Conservation (phyloP, 1,140 invertebrate species). For the Ceratitis capitata region DNA sequence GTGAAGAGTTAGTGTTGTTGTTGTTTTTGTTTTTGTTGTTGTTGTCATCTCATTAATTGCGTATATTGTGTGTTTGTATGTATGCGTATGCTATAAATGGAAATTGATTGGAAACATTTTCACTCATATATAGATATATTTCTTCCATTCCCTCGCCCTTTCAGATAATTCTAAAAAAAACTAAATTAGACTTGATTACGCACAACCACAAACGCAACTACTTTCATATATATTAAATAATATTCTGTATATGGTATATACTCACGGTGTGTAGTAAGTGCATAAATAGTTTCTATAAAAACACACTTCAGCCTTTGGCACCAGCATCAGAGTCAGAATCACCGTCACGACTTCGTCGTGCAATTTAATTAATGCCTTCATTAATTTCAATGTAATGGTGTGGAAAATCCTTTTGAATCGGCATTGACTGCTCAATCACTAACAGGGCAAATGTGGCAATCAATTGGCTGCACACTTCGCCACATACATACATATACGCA, state of each 20-base stretch:
- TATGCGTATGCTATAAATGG: neutral
- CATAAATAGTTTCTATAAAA: neutral
- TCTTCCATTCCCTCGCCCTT: neutral
- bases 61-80: neutral
- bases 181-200: slow-evolving; percentile 7
- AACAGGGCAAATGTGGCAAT: neutral
- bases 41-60: slow-evolving; percentile 27
- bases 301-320: neutral
- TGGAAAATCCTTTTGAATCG: slow-evolving; percentile 1
- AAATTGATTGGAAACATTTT: slow-evolving; percentile 29
- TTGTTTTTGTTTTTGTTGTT: too few relatives aligned
- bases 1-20: slow-evolving; percentile 20
- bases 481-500: too few relatives aligned
- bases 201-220: neutral
- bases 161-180: neutral
- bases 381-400: neutral
- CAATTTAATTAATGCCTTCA: slow-evolving; percentile 10
- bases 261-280: neutral
- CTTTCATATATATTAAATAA: neutral
- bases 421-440: neutral
- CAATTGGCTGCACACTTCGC: neutral
- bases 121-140: too few relatives aligned
- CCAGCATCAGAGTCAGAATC: neutral
- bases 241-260: neutral
- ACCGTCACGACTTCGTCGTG: neutral